Conservation (phyloP, 2,888 invertebrate species). For the Ephialtes manifestator region DNA sequence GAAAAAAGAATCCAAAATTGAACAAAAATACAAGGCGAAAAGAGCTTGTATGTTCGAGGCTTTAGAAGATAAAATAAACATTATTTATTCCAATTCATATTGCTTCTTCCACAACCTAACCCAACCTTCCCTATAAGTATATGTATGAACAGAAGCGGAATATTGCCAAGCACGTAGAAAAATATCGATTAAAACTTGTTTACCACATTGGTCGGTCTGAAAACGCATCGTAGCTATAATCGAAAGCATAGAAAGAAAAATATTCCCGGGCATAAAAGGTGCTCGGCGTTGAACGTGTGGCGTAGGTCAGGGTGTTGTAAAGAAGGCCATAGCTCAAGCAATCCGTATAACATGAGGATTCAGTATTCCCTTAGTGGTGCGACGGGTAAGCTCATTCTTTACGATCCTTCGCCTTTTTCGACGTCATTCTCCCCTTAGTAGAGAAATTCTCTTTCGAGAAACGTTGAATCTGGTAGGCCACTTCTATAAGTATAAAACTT, state of each 20-base stretch:
- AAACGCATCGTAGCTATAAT: constrained; percentile 1
- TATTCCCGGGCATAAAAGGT: constrained; percentile 44
- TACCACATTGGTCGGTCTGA: not conserved
- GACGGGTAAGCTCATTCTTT: constrained; percentile 38
- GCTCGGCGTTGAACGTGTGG: constrained; percentile 8
- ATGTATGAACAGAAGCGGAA: not conserved
- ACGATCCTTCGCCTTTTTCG: constrained; percentile 52
- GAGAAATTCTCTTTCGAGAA: constrained; percentile 51
- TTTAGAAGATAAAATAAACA: too few species aligned
- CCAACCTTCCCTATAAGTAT: not conserved
- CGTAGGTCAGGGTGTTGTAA: constrained; percentile 43
- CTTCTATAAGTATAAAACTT: constrained; percentile 25
- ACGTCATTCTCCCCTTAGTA: constrained; percentile 49
- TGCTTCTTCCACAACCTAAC: not conserved
- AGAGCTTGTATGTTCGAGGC: too few species aligned
- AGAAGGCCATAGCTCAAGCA: constrained; percentile 12
- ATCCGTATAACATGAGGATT: constrained; percentile 12
- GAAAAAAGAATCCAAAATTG: too few species aligned
- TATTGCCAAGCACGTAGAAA: not conserved
- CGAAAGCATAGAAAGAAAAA: constrained; percentile 28
- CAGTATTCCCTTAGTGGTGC: constrained; percentile 38
- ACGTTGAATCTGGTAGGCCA: constrained; percentile 40
- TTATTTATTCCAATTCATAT: not conserved
- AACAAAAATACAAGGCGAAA: too few species aligned
- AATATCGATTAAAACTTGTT: constrained; percentile 60